Evolutionary conservation across 1,140 invertebrate genomes (phyloP).

Genomic region (Cyphomyrmex costatus): DNA sequence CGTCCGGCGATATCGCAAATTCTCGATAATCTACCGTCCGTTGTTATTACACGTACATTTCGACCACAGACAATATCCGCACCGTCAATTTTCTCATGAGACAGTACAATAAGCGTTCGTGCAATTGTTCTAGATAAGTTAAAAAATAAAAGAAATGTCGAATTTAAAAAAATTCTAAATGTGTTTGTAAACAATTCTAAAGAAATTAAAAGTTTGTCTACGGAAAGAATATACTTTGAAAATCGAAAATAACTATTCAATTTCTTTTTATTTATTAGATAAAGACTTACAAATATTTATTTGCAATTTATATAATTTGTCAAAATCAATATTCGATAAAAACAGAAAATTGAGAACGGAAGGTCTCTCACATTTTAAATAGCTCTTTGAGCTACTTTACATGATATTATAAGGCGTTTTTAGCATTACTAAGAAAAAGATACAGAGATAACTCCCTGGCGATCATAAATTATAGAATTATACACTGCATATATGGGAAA

Average conservation of each 20-base stretch:
- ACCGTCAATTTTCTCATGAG: neutral
- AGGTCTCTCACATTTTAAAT: neutral
- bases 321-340: conserved; percentile 27
- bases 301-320: neutral
- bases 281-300: neutral
- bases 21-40: conserved; percentile 15
- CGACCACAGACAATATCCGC: neutral
- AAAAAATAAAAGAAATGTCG: neutral
- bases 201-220: neutral
- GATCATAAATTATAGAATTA: conserved; percentile 2
- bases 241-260: neutral
- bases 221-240: neutral
- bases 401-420: neutral
- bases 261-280: neutral
- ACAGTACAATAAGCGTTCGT: neutral
- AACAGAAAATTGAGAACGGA: neutral
- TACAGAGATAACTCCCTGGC: neutral
- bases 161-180: neutral
- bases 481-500: conserved; percentile 5
- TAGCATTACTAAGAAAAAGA: neutral
- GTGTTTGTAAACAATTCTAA: neutral
- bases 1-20: conserved; percentile 51
- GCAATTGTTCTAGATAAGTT: neutral
- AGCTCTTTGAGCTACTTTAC: neutral
- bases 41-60: conserved; percentile 43